Percentiles rank a stretch among this genome's conserved stretches.
phyloP scores from a whole-genome alignment of 2,797 vertebrate genomes.

The Hyperoplus lanceolatus region DNA sequence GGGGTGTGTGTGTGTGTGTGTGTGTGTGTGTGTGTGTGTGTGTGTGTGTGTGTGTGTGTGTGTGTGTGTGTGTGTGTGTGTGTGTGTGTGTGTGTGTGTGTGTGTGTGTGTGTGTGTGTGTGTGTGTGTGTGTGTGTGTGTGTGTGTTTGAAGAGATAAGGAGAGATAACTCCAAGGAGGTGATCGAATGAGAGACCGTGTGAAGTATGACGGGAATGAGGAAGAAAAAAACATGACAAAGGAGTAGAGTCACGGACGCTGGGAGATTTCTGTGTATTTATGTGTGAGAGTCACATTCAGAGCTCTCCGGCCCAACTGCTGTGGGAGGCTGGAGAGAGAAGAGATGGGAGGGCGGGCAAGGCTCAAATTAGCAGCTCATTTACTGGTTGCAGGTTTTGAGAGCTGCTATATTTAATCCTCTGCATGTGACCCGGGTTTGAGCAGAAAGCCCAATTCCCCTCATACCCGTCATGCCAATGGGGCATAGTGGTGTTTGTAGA shows the following conservation, averaged over 20 bases:
- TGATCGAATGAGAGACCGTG: slow-evolving; percentile 3
- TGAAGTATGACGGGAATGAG: neutral
- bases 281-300: slow-evolving; percentile 11
- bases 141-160: neutral
- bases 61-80: neutral
- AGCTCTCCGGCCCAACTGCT: slow-evolving; percentile 9
- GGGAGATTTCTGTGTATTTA: slow-evolving; percentile 2
- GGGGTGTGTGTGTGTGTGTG: slow-evolving; percentile 2
- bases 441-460: slow-evolving; percentile 71
- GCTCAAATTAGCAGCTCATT: slow-evolving; percentile 76
- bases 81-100: neutral
- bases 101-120: neutral
- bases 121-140: too few relatives aligned
- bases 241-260: neutral
- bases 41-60: too few relatives aligned
- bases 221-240: neutral
- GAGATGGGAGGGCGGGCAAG: slow-evolving; percentile 9
- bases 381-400: slow-evolving; percentile 67
- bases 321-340: slow-evolving; percentile 8
- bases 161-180: neutral
- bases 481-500: slow-evolving; percentile 40
- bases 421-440: slow-evolving; percentile 70
- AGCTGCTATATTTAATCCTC: slow-evolving; percentile 78
- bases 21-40: neutral
- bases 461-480: slow-evolving; percentile 65